Evolutionary conservation across 2,797 vertebrate species (phyloP).

Genomic region (Catostomus latipinnis): DNA sequence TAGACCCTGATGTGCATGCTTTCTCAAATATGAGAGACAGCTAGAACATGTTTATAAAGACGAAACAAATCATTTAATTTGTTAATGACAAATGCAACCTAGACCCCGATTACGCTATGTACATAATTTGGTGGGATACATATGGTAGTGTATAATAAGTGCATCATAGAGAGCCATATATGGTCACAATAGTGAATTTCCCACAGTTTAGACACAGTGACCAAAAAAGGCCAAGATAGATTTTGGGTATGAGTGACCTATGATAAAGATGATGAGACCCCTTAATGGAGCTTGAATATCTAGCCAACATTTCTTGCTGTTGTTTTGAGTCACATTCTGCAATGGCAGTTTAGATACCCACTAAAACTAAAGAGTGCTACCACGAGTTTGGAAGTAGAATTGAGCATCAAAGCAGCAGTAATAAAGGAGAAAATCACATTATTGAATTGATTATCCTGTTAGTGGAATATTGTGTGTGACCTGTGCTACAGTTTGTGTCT

Average conservation of each 20-base stretch:
- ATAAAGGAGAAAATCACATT: neutral
- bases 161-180: conserved; percentile 42
- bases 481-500: neutral
- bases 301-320: conserved; percentile 11
- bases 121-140: conserved; percentile 3
- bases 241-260: conserved; percentile 36
- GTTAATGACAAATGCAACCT: neutral
- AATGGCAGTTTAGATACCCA: conserved; percentile 34
- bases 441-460: neutral
- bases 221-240: conserved; percentile 44
- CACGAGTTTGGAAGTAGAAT: neutral
- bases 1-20: neutral
- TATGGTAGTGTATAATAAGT: conserved; percentile 40
- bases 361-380: neutral
- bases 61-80: conserved; percentile 8
- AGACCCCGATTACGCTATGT: neutral
- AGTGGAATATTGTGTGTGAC: neutral
- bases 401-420: conserved; percentile 12
- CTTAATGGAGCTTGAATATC: conserved; percentile 12
- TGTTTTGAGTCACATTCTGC: conserved; percentile 31
- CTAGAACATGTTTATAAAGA: neutral
- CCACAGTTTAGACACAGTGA: conserved; percentile 52
- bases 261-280: conserved; percentile 44
- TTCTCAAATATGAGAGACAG: neutral
- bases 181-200: conserved; percentile 53